Percentiles rank a stretch among this genome's conserved stretches.
phyloP scores from a whole-genome alignment of 92 coral and sea anemone genomes.

The Muricea muricata region DNA sequence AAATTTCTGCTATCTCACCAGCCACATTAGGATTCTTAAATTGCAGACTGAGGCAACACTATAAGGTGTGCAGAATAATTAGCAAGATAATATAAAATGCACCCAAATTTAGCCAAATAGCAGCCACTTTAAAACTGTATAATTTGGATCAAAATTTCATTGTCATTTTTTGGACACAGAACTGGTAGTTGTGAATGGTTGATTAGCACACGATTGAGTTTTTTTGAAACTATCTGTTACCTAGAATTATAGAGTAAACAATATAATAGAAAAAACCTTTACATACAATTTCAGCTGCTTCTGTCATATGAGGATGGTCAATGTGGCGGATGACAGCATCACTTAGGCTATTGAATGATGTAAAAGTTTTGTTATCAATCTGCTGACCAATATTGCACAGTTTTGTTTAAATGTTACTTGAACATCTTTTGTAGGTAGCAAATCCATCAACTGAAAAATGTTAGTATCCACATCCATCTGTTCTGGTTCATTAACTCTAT shows the following conservation, averaged over 20 bases:
- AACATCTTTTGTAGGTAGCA: slow-evolving; percentile 39
- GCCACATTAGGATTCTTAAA: slow-evolving; percentile 15
- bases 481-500: slow-evolving; percentile 33
- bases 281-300: slow-evolving; percentile 52
- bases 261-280: no score
- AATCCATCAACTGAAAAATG: slow-evolving; percentile 15
- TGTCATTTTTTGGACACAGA: no score
- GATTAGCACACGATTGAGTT: no score
- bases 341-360: slow-evolving; percentile 8
- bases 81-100: no score
- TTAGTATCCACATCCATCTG: not conserved
- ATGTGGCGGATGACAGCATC: slow-evolving; percentile 45
- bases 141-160: no score
- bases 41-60: slow-evolving; percentile 38
- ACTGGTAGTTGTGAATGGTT: no score
- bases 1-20: slow-evolving; percentile 21
- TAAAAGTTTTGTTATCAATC: slow-evolving; percentile 35
- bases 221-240: no score
- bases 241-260: no score
- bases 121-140: no score
- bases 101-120: no score
- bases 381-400: slow-evolving; percentile 51
- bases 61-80: not conserved
- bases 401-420: slow-evolving; percentile 45
- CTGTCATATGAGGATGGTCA: slow-evolving; percentile 14